Evolutionary conservation across 2,113 vertebrate species (phyloP), one percentile per base, ranked within the genome.

Genomic region (Leucoraja erinaceus): DNA sequence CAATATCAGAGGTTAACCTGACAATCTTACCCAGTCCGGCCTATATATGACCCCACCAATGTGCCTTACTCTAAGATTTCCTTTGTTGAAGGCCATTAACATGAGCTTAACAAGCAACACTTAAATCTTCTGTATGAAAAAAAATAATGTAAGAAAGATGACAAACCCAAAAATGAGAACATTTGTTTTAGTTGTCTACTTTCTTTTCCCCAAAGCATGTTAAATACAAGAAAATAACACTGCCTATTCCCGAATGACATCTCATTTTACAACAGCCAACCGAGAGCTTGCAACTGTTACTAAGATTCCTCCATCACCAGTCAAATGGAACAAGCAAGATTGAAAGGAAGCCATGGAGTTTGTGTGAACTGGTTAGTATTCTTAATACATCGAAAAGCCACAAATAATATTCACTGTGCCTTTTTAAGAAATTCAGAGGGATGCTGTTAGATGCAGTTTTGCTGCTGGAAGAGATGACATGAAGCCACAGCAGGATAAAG

Each of bases 381-480:
- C 90, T 72, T 72, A 91, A 91, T 38, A 91, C 33, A 74, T 28
- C 33, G 54, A 25, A 91, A 91, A 91, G 54, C 66, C 90, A 91
- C 66, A 91, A 91, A 91, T 91, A 31, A 72, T 72, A 70, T 74
- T 54, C 90, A 66, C n/a, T 16, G 59, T 63, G 59, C 14, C 90
- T 38, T 91, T 72, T 74, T 38, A 72, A 91, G 33, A 5, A 91
- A 72, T 38, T 91, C 68, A 18, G 66, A 72, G 66, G 61, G 63
- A 72, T 91, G 88, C 66, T 91, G 88, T 91, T 91, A 91, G 88
- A 90, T 90, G 88, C 88, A 90, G 33, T 90, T 14, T 90, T 18
- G 86, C 88, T 90, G 88, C 38, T 38, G 70, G 63, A 91, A 74
- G 18, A 91, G 66, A 91, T 72, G 54, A 70, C 66, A 28, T 38